A percentile compares a stretch with the other conserved stretches of the same genome.
phyloP scores from a whole-genome alignment of 2,888 invertebrate species.

The Helobdella robusta region DNA sequence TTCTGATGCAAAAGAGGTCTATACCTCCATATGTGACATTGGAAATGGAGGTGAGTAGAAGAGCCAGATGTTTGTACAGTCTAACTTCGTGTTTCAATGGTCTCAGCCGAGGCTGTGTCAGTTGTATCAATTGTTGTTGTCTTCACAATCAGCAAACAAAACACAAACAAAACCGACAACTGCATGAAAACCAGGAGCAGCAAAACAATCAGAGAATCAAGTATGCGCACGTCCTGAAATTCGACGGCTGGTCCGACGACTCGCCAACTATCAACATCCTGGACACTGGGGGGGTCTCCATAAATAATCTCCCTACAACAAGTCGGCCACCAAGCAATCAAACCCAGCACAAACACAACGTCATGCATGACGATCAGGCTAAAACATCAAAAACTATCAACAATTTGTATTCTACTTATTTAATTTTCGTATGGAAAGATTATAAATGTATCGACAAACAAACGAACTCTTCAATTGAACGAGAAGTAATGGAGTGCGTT shows the following conservation, averaged over 20 bases:
- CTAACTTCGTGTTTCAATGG: neutral
- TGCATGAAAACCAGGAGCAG: too few relatives aligned
- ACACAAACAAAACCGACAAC: too few relatives aligned
- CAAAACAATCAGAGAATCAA: neutral
- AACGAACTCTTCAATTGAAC: neutral
- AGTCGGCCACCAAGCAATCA: neutral
- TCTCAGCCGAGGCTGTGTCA: neutral
- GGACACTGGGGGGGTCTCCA: too few relatives aligned
- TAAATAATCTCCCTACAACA: too few relatives aligned
- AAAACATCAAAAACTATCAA: conserved; percentile 1
- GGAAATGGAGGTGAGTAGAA: neutral
- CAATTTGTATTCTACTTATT: too few relatives aligned
- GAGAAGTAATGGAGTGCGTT: neutral
- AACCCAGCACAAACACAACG: neutral
- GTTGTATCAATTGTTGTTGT: too few relatives aligned
- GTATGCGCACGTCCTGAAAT: neutral
- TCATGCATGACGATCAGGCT: neutral
- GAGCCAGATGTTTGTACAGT: too few relatives aligned
- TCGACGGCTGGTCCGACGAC: neutral
- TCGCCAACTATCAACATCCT: neutral
- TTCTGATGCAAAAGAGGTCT: neutral
- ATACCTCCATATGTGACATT: conserved; percentile 8
- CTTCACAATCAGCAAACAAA: too few relatives aligned
- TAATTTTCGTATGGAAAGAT: conserved; percentile 11
- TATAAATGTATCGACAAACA: neutral